Base-by-base conservation (phyloP, 2,888 invertebrate species). In the Drosophila algonquin region DNA sequence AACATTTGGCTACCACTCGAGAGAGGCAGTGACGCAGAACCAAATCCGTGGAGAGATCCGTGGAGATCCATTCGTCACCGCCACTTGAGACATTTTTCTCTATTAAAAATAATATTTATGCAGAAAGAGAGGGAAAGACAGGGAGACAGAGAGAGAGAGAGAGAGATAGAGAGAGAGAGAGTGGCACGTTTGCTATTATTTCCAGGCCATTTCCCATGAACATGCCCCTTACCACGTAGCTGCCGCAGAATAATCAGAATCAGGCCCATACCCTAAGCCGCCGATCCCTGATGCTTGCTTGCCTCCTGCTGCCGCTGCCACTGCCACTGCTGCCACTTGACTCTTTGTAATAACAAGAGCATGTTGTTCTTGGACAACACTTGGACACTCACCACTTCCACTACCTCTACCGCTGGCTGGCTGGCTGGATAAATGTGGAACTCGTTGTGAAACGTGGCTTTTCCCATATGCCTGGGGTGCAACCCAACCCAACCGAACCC, bases 101-200 rank as follows among this genome's bases (percentile, higher is more conserved):
- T 82, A 83, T 86, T 83, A 80, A 86, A 86, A 83, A 71, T 67
- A 83, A 89, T 88, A 87, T 89, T 89, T 89, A 89, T 81, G 81
- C 75, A 40, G 14, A 6, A 7, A 40, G 14, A 40, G 14, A 12
- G 18, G 18, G 18, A 18, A 18, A 18, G 18, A 18, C 18, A 18
- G 18, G 18, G 18, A 18, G 18, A n/a, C 18, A 18, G 40, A 40
- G 7, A 40, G 14, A 7, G 14, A 40, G 14, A 6, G 40, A 7
- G 32, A 32, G 3, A 1, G 1, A n/a, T n/a, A 14, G 69, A 3
- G 1, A n/a, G 69, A 59, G 61, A 58, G 53, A 12, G 18, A 62
- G 79, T 73, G 76, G 75, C 87, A 83, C 87, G 87, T 88, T 89
- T 83, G 80, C 79, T 82, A 81, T 89, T 78, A 81, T 87, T 84